Conservation (phyloP, 2,888 invertebrate genomes). For the Hirtodrosophila confusa region DNA sequence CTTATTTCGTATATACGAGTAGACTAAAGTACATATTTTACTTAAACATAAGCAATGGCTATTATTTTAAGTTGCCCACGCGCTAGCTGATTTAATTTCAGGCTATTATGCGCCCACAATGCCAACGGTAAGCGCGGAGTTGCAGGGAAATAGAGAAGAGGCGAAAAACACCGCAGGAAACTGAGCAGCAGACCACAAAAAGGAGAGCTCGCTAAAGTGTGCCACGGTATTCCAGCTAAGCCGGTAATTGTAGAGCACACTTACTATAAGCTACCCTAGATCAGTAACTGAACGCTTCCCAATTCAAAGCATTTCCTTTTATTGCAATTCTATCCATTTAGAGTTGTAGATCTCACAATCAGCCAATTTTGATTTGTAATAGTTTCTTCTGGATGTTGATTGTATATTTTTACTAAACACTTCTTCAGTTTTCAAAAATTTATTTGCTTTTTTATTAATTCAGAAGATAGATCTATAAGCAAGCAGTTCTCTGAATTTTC, state of each 20-base stretch:
- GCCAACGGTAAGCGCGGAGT: constrained; percentile 61
- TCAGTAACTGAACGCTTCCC: not conserved
- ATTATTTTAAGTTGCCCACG: constrained; percentile 79
- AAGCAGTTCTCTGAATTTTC: too few species aligned
- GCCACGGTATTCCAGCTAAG: constrained; percentile 7
- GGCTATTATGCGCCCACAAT: constrained; percentile 77
- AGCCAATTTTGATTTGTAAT: too few species aligned
- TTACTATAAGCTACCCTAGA: constrained; percentile 17
- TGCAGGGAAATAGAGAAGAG: not conserved
- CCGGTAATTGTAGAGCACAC: not conserved
- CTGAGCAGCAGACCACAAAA: constrained; percentile 18
- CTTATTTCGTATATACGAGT: constrained; percentile 27
- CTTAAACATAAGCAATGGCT: constrained; percentile 76
- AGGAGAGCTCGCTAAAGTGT: constrained; percentile 21
- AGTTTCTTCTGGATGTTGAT: too few species aligned
- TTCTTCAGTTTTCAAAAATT: too few species aligned
- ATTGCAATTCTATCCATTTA: too few species aligned
- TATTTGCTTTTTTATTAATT: too few species aligned
- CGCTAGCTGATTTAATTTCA: constrained; percentile 76
- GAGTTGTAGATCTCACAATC: too few species aligned
- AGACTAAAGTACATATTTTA: constrained; percentile 68
- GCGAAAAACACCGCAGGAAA: constrained; percentile 14
- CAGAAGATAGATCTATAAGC: too few species aligned
- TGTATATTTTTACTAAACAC: too few species aligned
- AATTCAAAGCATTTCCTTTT: too few species aligned